Conservation (phyloP, 2,113 vertebrate species). For the Terrapene triunguis region DNA sequence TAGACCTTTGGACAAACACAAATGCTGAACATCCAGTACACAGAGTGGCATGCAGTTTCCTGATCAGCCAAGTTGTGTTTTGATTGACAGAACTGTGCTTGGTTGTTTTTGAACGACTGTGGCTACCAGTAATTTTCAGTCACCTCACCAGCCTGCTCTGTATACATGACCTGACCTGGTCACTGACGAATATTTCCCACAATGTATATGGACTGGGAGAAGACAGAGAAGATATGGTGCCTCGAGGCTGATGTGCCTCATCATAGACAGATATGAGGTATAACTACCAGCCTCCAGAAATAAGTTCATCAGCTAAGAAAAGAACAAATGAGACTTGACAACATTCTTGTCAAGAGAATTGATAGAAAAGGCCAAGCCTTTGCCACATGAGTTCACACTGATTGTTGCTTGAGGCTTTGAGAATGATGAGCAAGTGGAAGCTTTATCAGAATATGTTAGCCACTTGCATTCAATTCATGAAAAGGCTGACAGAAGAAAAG, state of each 20-base stretch:
- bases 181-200: background rate
- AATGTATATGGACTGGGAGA: background rate
- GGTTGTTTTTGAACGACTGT: background rate
- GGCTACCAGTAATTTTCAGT: background rate
- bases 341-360: conserved; percentile 71
- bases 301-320: conserved; percentile 58
- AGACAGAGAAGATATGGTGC: conserved; percentile 20
- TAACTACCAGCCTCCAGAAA: conserved; percentile 63
- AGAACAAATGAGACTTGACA: conserved; percentile 72
- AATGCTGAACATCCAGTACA: background rate
- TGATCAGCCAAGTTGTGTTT: background rate
- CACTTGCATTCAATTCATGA: conserved; percentile 13
- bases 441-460: conserved; percentile 25
- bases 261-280: conserved; percentile 47
- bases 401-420: conserved; percentile 58
- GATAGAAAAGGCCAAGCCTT: conserved; percentile 70
- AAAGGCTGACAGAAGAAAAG: conserved; percentile 36
- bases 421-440: conserved; percentile 43
- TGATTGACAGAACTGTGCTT: background rate
- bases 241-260: conserved; percentile 31
- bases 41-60: background rate
- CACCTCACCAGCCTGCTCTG: fast-evolving
- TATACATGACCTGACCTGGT: background rate
- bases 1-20: background rate
- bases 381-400: conserved; percentile 61